Base-by-base conservation (phyloP, 2,797 vertebrate genomes). In the Cirrhinus molitorella region DNA sequence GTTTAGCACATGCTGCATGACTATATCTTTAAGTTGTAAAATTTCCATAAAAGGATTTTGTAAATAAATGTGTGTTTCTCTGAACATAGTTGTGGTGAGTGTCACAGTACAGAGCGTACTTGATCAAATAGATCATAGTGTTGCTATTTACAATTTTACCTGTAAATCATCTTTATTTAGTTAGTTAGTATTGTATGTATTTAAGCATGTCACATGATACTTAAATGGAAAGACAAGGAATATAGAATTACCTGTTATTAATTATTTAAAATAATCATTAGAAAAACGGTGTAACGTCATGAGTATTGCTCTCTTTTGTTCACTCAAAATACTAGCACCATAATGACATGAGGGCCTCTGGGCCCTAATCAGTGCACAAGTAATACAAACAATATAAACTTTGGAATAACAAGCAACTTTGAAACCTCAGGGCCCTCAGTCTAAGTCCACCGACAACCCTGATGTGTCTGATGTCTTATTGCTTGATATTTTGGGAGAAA, bases 221-320 rank as follows among this genome's bases (percentile, higher is more conserved):
- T 55, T 55, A 2, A 7, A n/a, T 7, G 3, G 13, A 14, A 19
- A 19, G n/a, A n/a, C n/a, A n/a, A 51, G 10, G 53, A 55, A n/a
- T 55, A n/a, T 55, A 55, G 21, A 11, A n/a, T 53, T 53, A 53
- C 19, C 53, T 55, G 8, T 55, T n/a, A 55, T 55, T 55, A 55
- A 55, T 55, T 55, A 40, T 40, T 67, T 19, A 19, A n/a, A 21
- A 1, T 34, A 9, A 9, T 66, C 14, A 65, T 34, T 19, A 17
- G 31, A 21, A 37, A 66, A 13, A 4, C 0, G 2, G 11, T 67
- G 14, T 19, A 57, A 57, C 13, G 3, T 37, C 49, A 34, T 40
- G 11, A 8, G 49, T 53, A 11, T 74, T 55, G 25, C 14, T 80
- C 23, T 80, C 34, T 40, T 65, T 68, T 67, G 31, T 55, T 80